phyloP scores from a whole-genome alignment of 2,797 vertebrate genomes.

The Atherinosoma microstoma region DNA sequence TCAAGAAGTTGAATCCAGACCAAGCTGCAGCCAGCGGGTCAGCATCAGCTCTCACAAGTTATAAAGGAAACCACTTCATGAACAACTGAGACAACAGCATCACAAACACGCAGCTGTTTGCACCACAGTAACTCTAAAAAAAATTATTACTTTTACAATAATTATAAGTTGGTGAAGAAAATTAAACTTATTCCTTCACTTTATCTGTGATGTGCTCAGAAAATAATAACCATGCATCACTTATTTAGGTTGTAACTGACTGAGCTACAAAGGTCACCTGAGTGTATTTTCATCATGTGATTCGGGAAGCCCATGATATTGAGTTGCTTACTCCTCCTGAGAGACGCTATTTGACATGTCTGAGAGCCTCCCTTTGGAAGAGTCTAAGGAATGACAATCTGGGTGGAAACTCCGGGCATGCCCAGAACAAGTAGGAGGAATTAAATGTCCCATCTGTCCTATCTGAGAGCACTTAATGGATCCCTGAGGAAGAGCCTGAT shows the following conservation, averaged over 20 bases:
- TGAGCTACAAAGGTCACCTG: constrained; percentile 4
- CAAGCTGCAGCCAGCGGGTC: constrained; percentile 27
- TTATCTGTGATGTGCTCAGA: constrained; percentile 12
- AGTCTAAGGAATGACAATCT: constrained; percentile 33
- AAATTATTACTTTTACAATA: neutral
- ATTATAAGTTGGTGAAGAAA: neutral
- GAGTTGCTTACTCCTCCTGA: constrained; percentile 11
- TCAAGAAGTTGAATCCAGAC: constrained; percentile 38
- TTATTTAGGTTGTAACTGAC: constrained; percentile 12
- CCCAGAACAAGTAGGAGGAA: constrained; percentile 40
- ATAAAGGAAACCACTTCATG: constrained; percentile 13
- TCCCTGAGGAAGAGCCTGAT: constrained; percentile 39
- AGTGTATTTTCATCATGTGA: constrained; percentile 37
- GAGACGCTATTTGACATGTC: constrained; percentile 35
- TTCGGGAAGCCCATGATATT: constrained; percentile 24
- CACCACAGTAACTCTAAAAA: neutral
- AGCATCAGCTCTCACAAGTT: constrained; percentile 26
- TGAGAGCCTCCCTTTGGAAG: constrained; percentile 49
- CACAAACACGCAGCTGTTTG: neutral
- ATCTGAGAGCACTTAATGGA: constrained; percentile 35
- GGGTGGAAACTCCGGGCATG: constrained; percentile 50
- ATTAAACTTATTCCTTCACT: neutral
- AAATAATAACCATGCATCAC: neutral
- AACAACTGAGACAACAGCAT: neutral
- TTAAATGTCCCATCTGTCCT: constrained; percentile 50